A percentile compares a stretch with the other conserved stretches of the same genome.
These are phyloP conservation scores for Nothobranchius furzeri DNA, from an alignment of 2,113 vertebrate genomes.

Conservation along the genomic window DNA sequence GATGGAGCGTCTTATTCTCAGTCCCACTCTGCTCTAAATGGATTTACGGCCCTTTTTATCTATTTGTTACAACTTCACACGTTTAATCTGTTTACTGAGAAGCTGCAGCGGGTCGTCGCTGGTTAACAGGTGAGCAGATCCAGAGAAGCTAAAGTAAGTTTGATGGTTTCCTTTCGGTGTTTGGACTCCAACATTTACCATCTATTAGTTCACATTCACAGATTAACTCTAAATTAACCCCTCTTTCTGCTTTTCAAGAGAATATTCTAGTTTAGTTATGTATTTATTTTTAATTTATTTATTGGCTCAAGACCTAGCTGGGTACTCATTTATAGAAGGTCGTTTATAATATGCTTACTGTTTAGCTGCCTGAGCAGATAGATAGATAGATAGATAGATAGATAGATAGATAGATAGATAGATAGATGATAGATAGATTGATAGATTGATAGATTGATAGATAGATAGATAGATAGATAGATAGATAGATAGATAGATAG, in stretches of 20 bases:
- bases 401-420: conserved; percentile 11
- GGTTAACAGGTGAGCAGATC: conserved; percentile 55
- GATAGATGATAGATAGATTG: background rate
- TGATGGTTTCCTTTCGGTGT: background rate
- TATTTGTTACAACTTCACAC: background rate
- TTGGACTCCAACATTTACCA: background rate
- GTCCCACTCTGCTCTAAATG: background rate
- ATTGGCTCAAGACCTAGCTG: no score
- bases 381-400: no score
- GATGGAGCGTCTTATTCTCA: conserved; percentile 35
- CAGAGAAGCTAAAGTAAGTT: conserved; percentile 51
- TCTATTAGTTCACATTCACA: no score
- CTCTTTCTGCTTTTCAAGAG: no score
- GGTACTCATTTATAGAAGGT: no score
- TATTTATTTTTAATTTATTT: no score
- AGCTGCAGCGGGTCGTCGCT: background rate
- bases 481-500: background rate
- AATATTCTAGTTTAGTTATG: no score
- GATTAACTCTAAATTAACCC: background rate
- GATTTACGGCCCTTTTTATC: conserved; percentile 1
- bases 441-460: background rate
- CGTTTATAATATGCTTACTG: no score
- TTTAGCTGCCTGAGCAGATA: no score
- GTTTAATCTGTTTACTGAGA: background rate
- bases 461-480: conserved; percentile 1